Percentiles rank a stretch among this genome's conserved stretches.
Evolutionary conservation across 2,113 vertebrate genomes (phyloP).

Genomic region (Malaclemys terrapin): DNA sequence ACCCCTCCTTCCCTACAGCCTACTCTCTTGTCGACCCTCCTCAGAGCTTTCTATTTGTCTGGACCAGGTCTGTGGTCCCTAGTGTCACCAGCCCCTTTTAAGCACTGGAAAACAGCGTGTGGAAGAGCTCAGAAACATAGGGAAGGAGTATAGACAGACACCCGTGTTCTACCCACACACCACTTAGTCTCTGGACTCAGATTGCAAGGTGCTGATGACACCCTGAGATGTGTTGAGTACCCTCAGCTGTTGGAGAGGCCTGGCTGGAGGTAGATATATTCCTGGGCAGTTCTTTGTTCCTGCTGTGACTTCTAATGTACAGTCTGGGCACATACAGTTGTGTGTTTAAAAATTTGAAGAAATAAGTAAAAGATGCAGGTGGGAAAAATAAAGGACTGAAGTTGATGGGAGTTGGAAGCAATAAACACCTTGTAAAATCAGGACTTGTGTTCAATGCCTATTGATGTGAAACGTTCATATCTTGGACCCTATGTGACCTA

Average conservation of each 20-base stretch:
- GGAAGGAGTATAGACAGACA: neutral
- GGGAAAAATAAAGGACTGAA: neutral
- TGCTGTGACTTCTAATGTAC: accelerated
- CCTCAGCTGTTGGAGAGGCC: neutral
- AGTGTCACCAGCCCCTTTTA: neutral
- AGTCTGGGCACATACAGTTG: accelerated
- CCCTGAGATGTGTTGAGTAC: neutral
- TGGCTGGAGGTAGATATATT: neutral
- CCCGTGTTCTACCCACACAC: accelerated
- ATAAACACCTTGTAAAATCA: neutral
- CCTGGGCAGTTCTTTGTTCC: neutral
- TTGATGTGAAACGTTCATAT: accelerated
- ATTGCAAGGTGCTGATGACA: neutral
- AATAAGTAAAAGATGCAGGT: neutral
- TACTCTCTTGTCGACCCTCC: accelerated
- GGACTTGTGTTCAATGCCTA: neutral
- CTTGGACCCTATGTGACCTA: neutral
- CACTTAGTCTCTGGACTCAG: no score
- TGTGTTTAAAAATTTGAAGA: neutral
- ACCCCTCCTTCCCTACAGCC: neutral
- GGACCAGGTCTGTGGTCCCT: accelerated
- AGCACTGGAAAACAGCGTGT: accelerated
- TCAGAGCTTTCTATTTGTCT: neutral
- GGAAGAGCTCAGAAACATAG: neutral
- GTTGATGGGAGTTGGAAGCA: neutral